Percentiles rank a stretch among this genome's conserved stretches.
Conservation (phyloP, 2,888 invertebrate species). For the Elaeidobius kamerunicus region DNA sequence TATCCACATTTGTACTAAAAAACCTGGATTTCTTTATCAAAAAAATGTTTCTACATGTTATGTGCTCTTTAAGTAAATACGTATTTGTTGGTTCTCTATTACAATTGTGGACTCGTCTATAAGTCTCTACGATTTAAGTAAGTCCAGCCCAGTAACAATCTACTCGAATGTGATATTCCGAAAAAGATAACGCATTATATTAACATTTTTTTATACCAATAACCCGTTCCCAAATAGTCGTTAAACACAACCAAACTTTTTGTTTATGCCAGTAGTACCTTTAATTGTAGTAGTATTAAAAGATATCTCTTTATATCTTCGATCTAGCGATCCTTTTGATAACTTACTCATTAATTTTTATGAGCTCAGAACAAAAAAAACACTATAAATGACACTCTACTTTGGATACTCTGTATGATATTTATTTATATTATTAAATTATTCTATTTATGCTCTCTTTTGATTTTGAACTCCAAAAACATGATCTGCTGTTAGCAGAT, state of each 20-base stretch:
- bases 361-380: slow-evolving; percentile 2
- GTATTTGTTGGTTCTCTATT: too few relatives aligned
- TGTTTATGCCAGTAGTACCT: slow-evolving; percentile 46
- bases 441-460: slow-evolving; percentile 32
- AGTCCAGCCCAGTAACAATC: neutral
- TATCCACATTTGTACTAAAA: too few relatives aligned
- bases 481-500: neutral
- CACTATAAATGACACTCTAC: slow-evolving; percentile 7
- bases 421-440: slow-evolving; percentile 33
- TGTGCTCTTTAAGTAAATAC: too few relatives aligned
- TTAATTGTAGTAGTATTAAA: slow-evolving; percentile 37
- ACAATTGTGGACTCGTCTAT: slow-evolving; percentile 26
- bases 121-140: neutral
- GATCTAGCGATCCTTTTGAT: slow-evolving; percentile 1
- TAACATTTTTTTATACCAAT: slow-evolving; percentile 31
- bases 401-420: slow-evolving; percentile 24
- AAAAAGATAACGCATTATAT: slow-evolving; percentile 30
- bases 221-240: slow-evolving; percentile 34
- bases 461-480: slow-evolving; percentile 13
- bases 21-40: too few relatives aligned
- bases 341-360: neutral
- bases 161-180: slow-evolving; percentile 43
- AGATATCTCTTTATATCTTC: neutral
- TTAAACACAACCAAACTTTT: slow-evolving; percentile 43
- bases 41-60: too few relatives aligned